Percentiles rank a stretch among this genome's conserved stretches.
phyloP scores from a whole-genome alignment of 2,797 vertebrate genomes.

The Garrulus glandarius region DNA sequence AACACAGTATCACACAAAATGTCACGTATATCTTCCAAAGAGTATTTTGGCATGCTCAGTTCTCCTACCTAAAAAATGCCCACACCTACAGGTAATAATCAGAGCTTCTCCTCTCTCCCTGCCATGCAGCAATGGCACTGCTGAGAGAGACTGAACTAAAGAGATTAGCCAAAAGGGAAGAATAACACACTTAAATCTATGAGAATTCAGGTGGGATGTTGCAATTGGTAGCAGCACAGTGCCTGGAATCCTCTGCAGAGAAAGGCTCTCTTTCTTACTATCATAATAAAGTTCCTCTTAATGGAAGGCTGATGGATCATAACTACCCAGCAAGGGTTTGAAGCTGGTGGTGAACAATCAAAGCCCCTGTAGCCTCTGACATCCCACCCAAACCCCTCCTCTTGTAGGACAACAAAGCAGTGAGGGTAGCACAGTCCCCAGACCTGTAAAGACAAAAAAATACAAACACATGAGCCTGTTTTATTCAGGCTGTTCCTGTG shows the following conservation, averaged over 20 bases:
- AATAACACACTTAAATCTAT: not conserved
- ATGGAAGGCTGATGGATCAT: not conserved
- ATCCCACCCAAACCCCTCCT: not conserved
- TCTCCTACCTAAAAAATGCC: not conserved
- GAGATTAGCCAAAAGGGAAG: not conserved
- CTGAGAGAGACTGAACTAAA: not conserved
- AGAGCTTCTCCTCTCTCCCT: not conserved
- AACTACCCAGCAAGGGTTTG: fast-evolving
- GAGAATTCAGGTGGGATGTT: not conserved
- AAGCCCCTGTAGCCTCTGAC: not conserved
- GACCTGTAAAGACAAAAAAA: not conserved
- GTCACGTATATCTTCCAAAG: not conserved
- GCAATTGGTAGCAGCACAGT: not conserved
- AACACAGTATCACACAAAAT: not conserved
- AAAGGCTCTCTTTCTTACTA: not conserved
- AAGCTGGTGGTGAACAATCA: fast-evolving
- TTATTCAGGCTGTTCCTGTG: not conserved
- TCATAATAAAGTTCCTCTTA: not conserved
- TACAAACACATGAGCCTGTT: fast-evolving
- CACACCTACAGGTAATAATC: not conserved
- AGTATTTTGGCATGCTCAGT: not conserved
- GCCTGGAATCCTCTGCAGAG: not conserved
- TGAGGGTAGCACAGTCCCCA: not conserved
- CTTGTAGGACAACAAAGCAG: not conserved
- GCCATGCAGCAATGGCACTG: not conserved